Percentiles rank a stretch among this genome's conserved stretches.
phyloP scores from a whole-genome alignment of 2,888 invertebrate genomes.

The Poecilobothrus nobilitatus region DNA sequence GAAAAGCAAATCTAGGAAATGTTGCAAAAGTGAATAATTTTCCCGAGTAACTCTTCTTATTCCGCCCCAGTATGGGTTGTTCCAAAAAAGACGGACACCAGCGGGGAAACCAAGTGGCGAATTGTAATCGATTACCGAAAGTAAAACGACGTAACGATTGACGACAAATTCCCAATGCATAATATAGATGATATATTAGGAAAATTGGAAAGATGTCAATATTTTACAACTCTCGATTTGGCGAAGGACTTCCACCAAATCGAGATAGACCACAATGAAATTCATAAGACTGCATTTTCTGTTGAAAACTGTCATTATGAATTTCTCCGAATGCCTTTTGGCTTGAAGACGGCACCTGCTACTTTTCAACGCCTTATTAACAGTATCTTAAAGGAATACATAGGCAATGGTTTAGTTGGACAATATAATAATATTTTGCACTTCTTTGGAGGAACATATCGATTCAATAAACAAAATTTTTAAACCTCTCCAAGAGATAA shows the following conservation, averaged over 20 bases:
- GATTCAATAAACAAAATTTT: constrained; percentile 13
- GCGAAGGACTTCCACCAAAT: constrained; percentile 35
- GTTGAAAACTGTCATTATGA: constrained; percentile 23
- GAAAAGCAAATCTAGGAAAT: constrained; percentile 14
- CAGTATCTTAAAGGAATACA: constrained; percentile 25
- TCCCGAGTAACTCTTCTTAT: constrained; percentile 5
- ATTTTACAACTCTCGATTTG: no score
- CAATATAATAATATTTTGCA: constrained; percentile 16
- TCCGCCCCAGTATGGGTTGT: constrained; percentile 10
- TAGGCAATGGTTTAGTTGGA: constrained; percentile 25
- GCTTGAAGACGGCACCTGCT: constrained; percentile 20
- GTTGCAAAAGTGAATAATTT: constrained; percentile 15
- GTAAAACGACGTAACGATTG: constrained; percentile 13
- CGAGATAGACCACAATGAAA: constrained; percentile 23
- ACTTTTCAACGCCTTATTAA: constrained; percentile 24
- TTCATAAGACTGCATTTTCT: constrained; percentile 25
- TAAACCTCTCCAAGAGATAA: background rate
- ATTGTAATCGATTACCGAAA: constrained; percentile 15
- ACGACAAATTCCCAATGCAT: constrained; percentile 12
- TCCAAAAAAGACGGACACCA: constrained; percentile 11
- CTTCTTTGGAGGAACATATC: constrained; percentile 14
- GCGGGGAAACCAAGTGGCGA: constrained; percentile 1
- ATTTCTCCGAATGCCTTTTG: constrained; percentile 24
- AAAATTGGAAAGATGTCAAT: no score
- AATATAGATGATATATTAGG: no score